Percentiles rank a stretch among this genome's conserved stretches.
These are phyloP conservation scores for Thunnus albacares DNA, from an alignment of 2,797 vertebrate species.

Conservation along the genomic window DNA sequence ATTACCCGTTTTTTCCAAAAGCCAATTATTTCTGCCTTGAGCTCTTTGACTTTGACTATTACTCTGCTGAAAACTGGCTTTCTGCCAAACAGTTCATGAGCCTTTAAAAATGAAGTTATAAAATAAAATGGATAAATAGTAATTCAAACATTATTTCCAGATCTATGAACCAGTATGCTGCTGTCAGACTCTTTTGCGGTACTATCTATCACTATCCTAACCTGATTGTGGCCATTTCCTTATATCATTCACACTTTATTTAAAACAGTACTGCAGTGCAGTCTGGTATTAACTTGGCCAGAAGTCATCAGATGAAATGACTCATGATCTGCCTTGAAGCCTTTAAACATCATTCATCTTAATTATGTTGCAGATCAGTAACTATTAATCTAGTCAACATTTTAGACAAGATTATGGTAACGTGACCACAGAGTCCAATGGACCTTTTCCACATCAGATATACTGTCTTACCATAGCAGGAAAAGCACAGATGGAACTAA, in stretches of 20 bases:
- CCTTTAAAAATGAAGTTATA: no score
- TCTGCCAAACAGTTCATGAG: neutral
- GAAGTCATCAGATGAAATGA: no score
- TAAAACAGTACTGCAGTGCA: neutral
- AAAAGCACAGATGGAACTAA: no score
- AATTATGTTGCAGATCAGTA: neutral
- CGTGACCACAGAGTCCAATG: no score
- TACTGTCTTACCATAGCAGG: no score
- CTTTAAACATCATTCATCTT: neutral
- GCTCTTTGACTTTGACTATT: neutral
- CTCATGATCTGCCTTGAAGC: neutral
- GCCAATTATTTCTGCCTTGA: conserved; percentile 2
- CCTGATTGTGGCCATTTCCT: neutral
- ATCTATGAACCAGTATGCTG: neutral
- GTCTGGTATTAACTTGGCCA: no score
- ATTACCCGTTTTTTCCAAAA: neutral
- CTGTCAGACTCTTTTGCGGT: neutral
- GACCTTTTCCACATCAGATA: neutral
- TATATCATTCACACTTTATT: neutral
- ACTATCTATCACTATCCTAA: neutral
- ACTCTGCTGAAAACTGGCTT: neutral
- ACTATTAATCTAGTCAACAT: neutral
- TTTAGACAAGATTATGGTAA: neutral
- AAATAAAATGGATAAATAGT: neutral
- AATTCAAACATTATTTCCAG: neutral